These are phyloP conservation scores for Chanos chanos DNA, from an alignment of 2,797 vertebrate genomes.

Conservation along the genomic window DNA sequence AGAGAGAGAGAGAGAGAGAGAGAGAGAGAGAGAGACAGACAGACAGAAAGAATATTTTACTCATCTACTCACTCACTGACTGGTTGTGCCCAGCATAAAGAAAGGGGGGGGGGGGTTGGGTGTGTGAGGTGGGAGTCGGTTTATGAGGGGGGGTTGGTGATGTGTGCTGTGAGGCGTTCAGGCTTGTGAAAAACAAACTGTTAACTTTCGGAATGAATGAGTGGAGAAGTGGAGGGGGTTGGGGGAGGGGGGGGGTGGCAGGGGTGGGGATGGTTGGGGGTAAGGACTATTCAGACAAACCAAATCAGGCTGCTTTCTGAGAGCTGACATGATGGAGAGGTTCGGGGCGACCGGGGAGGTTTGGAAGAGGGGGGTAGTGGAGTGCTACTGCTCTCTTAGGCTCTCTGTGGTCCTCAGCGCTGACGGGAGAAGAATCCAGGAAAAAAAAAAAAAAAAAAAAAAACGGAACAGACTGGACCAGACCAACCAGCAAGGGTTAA, in stretches of 20 bases:
- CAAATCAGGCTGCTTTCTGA: neutral
- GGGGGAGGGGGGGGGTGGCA: neutral
- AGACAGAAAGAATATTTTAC: slow-evolving; percentile 54
- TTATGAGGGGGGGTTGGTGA: slow-evolving; percentile 26
- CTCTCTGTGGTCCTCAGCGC: no score
- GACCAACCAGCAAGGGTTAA: no score
- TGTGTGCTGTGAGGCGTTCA: slow-evolving; percentile 48
- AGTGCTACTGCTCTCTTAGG: no score
- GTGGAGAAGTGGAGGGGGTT: slow-evolving; percentile 37
- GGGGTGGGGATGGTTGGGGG: slow-evolving; percentile 29
- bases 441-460: no score
- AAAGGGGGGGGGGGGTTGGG: neutral
- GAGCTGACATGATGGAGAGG: no score
- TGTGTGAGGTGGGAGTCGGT: slow-evolving; percentile 36
- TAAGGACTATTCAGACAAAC: neutral
- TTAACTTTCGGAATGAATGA: slow-evolving; percentile 55
- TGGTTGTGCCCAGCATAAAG: slow-evolving; percentile 45
- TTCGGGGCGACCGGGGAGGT: no score
- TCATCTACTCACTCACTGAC: slow-evolving; percentile 50
- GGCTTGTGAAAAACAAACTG: slow-evolving; percentile 62
- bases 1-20: slow-evolving; percentile 3
- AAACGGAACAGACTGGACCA: no score
- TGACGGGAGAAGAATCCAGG: no score
- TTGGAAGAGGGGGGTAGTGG: no score
- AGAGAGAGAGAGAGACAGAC: slow-evolving; percentile 9